Conservation (phyloP, 2,797 vertebrate genomes). For the Chelmon rostratus region DNA sequence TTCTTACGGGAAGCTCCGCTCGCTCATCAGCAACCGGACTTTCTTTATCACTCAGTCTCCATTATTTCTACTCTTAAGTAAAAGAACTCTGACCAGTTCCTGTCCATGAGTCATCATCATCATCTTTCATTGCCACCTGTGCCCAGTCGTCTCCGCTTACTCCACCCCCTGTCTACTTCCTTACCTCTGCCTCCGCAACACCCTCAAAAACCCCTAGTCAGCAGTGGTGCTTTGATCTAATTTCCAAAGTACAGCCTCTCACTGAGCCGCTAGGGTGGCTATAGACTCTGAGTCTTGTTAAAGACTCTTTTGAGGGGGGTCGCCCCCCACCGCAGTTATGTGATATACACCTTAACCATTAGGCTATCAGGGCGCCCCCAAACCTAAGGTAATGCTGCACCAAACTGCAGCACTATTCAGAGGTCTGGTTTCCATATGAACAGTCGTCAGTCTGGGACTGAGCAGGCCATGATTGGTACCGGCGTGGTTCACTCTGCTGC, state of each 20-base stretch:
- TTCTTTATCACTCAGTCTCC: neutral
- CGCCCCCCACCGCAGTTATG: neutral
- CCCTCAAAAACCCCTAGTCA: neutral
- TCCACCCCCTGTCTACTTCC: neutral
- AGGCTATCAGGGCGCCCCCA: no score
- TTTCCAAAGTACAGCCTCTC: neutral
- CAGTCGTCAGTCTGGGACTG: neutral
- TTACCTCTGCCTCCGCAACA: neutral
- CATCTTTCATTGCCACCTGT: neutral
- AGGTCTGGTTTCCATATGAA: neutral
- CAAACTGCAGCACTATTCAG: neutral
- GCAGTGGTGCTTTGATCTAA: neutral
- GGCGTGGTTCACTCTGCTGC: conserved; percentile 9
- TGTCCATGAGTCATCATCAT: neutral
- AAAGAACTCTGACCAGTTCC: neutral
- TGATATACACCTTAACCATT: neutral
- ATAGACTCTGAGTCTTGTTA: neutral
- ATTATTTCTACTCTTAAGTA: neutral
- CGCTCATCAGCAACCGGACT: neutral
- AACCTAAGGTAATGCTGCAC: neutral
- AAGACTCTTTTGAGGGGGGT: neutral
- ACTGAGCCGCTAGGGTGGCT: neutral
- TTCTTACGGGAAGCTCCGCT: conserved; percentile 7
- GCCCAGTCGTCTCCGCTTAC: neutral
- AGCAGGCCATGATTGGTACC: neutral